Evolutionary conservation across 1,140 invertebrate species (phyloP).

Genomic region (Cyrtorhinus lividipennis): DNA sequence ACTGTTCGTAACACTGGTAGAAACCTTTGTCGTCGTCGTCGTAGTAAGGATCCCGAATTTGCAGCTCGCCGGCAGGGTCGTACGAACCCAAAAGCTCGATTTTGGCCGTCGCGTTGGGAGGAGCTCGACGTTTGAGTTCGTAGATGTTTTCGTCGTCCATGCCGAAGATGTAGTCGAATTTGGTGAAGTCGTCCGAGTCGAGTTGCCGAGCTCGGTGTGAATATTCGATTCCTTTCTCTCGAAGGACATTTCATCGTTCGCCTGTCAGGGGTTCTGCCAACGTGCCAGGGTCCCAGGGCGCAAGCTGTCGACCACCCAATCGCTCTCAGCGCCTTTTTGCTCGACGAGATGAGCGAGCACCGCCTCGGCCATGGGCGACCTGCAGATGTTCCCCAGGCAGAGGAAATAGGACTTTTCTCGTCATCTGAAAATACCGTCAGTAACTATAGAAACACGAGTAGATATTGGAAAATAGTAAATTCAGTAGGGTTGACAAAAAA

Average conservation of each 20-base stretch:
- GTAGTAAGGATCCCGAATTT: slow-evolving; percentile 82
- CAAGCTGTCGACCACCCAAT: slow-evolving; percentile 82
- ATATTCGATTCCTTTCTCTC: slow-evolving; percentile 30
- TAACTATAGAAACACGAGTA: slow-evolving; percentile 8
- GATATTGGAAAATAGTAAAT: too few species aligned
- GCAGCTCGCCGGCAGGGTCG: slow-evolving; percentile 58
- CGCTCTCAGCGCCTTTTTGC: slow-evolving; percentile 39
- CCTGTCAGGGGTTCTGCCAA: slow-evolving; percentile 62
- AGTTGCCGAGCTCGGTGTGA: slow-evolving; percentile 37
- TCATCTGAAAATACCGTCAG: neutral
- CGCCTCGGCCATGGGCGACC: slow-evolving; percentile 88
- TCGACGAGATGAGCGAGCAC: slow-evolving; percentile 61
- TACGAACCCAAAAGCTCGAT: slow-evolving; percentile 64
- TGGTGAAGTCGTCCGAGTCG: slow-evolving; percentile 49
- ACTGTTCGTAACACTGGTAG: slow-evolving; percentile 56
- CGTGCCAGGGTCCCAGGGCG: slow-evolving; percentile 69
- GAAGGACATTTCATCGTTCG: slow-evolving; percentile 55
- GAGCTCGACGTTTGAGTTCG: slow-evolving; percentile 44
- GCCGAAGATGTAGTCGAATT: slow-evolving; percentile 76
- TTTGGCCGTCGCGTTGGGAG: slow-evolving; percentile 46
- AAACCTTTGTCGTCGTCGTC: slow-evolving; percentile 46
- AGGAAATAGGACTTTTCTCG: slow-evolving; percentile 26
- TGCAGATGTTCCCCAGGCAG: slow-evolving; percentile 68
- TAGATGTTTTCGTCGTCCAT: slow-evolving; percentile 77
- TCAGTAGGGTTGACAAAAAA: too few species aligned